A percentile compares a stretch with the other conserved stretches of the same genome.
Evolutionary conservation across 1,140 invertebrate genomes (phyloP).

Genomic region (Tetramorium alpestre): DNA sequence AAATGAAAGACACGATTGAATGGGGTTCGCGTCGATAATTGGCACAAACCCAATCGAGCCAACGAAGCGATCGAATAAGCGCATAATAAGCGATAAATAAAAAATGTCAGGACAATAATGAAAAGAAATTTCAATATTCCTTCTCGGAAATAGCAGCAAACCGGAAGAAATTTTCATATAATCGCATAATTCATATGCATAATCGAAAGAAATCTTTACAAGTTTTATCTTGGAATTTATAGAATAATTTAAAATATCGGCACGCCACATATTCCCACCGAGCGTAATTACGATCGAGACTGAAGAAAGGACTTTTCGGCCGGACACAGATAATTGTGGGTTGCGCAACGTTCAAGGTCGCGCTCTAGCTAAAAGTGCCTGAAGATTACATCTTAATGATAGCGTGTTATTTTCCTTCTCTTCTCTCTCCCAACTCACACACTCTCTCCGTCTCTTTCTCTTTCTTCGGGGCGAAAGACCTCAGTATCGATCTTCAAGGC

Average conservation of each 20-base stretch:
- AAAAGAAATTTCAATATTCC: not conserved
- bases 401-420: not conserved
- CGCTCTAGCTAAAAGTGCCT: not conserved
- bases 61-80: not conserved
- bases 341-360: slow-evolving; percentile 59
- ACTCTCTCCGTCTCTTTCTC: not conserved
- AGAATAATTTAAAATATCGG: not conserved
- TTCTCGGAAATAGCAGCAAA: not conserved
- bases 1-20: not conserved
- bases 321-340: slow-evolving; percentile 3
- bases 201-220: not conserved
- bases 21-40: not conserved
- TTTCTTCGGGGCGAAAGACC: slow-evolving; percentile 65
- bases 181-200: not conserved
- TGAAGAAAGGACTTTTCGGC: slow-evolving; percentile 12
- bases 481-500: slow-evolving; percentile 67
- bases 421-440: not conserved
- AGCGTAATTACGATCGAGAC: not conserved
- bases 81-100: not conserved
- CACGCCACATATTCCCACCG: not conserved
- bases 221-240: not conserved
- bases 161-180: not conserved
- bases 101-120: not conserved
- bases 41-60: not conserved
- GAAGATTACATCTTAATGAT: slow-evolving; percentile 68